Base-by-base conservation (phyloP, 2,113 vertebrate genomes). In the Loxodonta africana region DNA sequence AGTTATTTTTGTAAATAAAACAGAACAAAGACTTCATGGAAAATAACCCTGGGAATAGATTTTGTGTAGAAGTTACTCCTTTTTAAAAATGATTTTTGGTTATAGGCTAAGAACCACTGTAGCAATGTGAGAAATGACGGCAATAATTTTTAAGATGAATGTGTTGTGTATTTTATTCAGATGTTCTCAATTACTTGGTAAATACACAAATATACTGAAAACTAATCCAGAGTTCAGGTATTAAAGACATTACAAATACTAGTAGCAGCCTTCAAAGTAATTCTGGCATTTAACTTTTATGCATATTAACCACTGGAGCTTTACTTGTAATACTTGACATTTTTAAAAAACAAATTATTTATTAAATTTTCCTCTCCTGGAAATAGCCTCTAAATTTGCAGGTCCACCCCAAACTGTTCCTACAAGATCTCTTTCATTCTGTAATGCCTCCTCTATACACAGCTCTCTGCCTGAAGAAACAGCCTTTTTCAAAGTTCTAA, bases 341-440 rank as follows among this genome's bases (percentile, higher is more conserved):
- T 84, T 51, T 11, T 8, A 8, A 41, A 73, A 83, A 71, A 20
- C 77, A 8, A 0, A 10, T 80, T 97, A 97, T 83, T 99, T 99
- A 95, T 99, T 95, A 91, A 96, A 99, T 98, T 99, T 99, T 98
- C 63, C 98, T 97, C 77, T 97, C 95, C 98, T 97, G 96, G 97
- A 97, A 98, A 99, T 92, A 3, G 99, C 99, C 95, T 99, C 97
- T 91, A 99, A 95, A 97, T 99, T 99, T 74, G 99, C 99, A 14
- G 99, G 99, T 6, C 99, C 99, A 0, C 99, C 99, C 99, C 99
- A 99, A 23, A 99, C 97, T 1, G 98, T 99, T 96, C 99, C 99
- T 63, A 99, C 99, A 78, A 99, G 90, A 26, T 99, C 98, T 96
- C 98, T 99, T 98, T 99, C 99, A 5, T 96, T 98, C 97, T 98